Evolutionary conservation across 1,140 invertebrate genomes (phyloP).

Genomic region (Bilobella aurantiaca): DNA sequence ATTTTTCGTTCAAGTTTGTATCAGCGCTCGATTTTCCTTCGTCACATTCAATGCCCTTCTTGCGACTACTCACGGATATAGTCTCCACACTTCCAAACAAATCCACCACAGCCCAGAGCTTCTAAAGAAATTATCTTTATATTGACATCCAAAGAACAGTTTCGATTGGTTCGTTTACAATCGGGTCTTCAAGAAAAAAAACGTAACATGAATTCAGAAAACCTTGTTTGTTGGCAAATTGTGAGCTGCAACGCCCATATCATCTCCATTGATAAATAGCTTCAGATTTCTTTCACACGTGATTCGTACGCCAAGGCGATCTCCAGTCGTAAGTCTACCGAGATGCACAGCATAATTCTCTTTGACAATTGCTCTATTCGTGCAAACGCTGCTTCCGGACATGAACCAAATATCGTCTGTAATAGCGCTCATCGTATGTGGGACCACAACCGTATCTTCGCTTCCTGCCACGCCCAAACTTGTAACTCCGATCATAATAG

Average conservation of each 20-base stretch:
- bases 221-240: constrained; percentile 65
- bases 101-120: constrained; percentile 63
- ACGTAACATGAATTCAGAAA: too few relatives aligned
- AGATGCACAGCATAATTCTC: constrained; percentile 60
- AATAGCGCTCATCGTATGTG: constrained; percentile 43
- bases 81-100: constrained; percentile 53
- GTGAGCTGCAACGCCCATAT: constrained; percentile 67
- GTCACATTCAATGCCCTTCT: neutral
- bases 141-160: too few relatives aligned
- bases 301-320: constrained; percentile 46
- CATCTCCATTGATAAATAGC: constrained; percentile 65
- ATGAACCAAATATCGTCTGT: constrained; percentile 44
- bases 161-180: too few relatives aligned
- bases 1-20: too few relatives aligned
- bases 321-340: constrained; percentile 65
- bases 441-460: constrained; percentile 48
- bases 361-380: constrained; percentile 49
- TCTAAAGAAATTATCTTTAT: constrained; percentile 45
- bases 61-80: constrained; percentile 6
- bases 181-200: too few relatives aligned
- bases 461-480: constrained; percentile 53
- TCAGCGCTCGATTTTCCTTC: neutral
- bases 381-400: constrained; percentile 48
- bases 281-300: constrained; percentile 45
- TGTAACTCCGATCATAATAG: constrained; percentile 64